Percentiles rank a stretch among this genome's conserved stretches.
These are phyloP conservation scores for Calameuta idolon DNA, from an alignment of 2,888 invertebrate genomes.

Conservation along the genomic window DNA sequence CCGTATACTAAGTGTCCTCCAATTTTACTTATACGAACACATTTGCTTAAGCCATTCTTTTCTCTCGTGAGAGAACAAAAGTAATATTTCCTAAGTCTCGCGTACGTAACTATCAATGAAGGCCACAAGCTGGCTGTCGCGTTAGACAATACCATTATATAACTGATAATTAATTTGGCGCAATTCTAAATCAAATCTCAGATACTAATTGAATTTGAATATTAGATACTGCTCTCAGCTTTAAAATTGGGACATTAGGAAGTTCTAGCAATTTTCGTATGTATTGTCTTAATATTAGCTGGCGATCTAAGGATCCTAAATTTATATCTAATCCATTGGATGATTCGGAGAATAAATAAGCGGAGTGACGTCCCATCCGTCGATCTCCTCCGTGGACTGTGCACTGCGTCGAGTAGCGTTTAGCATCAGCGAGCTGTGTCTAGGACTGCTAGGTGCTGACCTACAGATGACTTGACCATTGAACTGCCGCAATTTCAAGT, in stretches of 20 bases:
- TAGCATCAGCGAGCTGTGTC: slow-evolving; percentile 42
- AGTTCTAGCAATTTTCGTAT: background rate
- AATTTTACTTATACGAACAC: background rate
- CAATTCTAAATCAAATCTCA: background rate
- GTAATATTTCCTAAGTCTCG: background rate
- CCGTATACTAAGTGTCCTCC: background rate
- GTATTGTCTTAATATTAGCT: background rate
- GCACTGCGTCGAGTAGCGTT: slow-evolving; percentile 39
- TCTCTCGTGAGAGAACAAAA: too few species aligned
- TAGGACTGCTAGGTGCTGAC: slow-evolving; percentile 57
- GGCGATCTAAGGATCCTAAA: background rate
- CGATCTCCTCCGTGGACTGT: slow-evolving; percentile 57
- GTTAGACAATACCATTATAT: background rate
- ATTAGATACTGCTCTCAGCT: background rate
- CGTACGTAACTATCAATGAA: background rate
- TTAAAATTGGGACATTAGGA: background rate
- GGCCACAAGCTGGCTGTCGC: background rate
- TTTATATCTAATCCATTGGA: slow-evolving; percentile 4
- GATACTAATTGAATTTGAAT: background rate
- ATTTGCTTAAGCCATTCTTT: too few species aligned
- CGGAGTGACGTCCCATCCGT: slow-evolving; percentile 56
- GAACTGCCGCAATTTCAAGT: slow-evolving; percentile 29
- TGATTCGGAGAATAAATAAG: slow-evolving; percentile 37
- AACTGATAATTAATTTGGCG: background rate
- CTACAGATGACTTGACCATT: slow-evolving; percentile 44